Evolutionary conservation across 1,140 invertebrate species (phyloP).

Genomic region (Apis laboriosa): DNA sequence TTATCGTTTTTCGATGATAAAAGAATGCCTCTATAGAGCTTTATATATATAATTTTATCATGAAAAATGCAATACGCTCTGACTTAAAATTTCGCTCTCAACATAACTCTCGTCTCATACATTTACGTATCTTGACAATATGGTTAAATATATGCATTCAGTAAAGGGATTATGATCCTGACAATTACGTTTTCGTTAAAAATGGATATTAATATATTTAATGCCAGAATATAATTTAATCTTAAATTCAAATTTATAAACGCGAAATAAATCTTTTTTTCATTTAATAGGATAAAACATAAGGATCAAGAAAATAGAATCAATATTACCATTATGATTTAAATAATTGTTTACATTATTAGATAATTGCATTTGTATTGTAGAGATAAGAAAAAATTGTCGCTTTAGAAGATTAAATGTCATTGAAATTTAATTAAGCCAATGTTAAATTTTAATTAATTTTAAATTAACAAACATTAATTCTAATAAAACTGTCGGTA

Average conservation of each 20-base stretch:
- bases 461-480: background rate
- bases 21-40: conserved; percentile 25
- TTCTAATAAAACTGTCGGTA: background rate
- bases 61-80: conserved; percentile 21
- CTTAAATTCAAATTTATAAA: conserved; percentile 74
- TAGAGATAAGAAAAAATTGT: too few species aligned
- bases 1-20: conserved; percentile 1
- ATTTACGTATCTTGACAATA: background rate
- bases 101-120: too few species aligned
- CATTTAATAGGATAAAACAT: conserved; percentile 3
- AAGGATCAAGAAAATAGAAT: conserved; percentile 13
- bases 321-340: background rate
- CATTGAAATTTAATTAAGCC: background rate
- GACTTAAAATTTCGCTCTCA: too few species aligned
- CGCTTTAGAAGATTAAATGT: background rate
- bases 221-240: conserved; percentile 57
- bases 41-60: conserved; percentile 16
- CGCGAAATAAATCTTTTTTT: conserved; percentile 56
- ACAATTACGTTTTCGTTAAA: conserved; percentile 60
- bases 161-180: background rate
- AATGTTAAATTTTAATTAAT: too few species aligned
- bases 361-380: background rate
- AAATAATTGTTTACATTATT: background rate
- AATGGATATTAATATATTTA: conserved; percentile 75
- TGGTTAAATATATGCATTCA: conserved; percentile 13